Base-by-base conservation (phyloP, 1,140 invertebrate genomes). In the Brachystomella parvula region DNA sequence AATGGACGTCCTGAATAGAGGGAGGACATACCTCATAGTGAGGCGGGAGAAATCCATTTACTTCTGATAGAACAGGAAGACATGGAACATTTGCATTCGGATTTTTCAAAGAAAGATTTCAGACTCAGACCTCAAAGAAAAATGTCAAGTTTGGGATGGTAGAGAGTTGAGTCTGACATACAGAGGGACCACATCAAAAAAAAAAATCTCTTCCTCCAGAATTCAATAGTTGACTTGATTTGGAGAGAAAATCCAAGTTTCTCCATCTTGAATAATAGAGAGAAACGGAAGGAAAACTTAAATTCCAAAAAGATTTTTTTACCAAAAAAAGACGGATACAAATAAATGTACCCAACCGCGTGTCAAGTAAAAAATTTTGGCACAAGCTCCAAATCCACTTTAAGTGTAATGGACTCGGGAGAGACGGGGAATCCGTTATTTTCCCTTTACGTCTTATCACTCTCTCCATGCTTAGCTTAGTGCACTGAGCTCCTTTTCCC, bases 21-120 rank as follows among this genome's bases (percentile, higher is more conserved):
- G 49, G 49, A 53, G 49, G 49, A 53, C 49, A 53, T 53, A 53
- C n/a, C n/a, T n/a, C n/a, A n/a, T n/a, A n/a, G n/a, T n/a, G n/a
- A 53, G 49, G 49, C 49, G 24, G 49, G 49, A n/a, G n/a, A 53
- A 53, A 53, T 53, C 49, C 49, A 53, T 53, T 53, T 53, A 24
- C 12, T 53, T 53, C n/a, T 26, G 49, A 53, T 53, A 53, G 49
- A 53, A 53, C 49, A 53, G 49, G 49, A 53, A 53, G 49, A 53
- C 49, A 53, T 53, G 49, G 24, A 53, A 53, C 49, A 53, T 53
- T 53, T 53, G 24, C 49, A 53, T 53, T 53, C 15, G 24, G 49
- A 53, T 53, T 53, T 53, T 53, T 44, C n/a, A n/a, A 44, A 24
- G 24, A 53, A 53, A 9, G 9, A 17, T 24, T 53, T 53, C 49